phyloP scores from a whole-genome alignment of 2,888 invertebrate species.

The Brassicogethes aeneus region DNA sequence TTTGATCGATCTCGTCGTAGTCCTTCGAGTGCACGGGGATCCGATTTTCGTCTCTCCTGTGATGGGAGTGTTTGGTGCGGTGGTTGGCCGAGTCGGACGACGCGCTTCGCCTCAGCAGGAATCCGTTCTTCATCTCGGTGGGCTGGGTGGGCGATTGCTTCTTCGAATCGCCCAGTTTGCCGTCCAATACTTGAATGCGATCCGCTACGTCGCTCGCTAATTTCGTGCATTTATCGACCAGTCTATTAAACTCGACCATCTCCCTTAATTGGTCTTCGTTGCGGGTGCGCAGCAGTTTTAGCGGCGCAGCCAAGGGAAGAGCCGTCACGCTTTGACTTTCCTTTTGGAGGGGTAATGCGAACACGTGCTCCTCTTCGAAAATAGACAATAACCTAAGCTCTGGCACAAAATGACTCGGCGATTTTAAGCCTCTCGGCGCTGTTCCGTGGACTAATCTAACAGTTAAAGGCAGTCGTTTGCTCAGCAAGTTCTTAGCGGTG shows the following conservation, averaged over 20 bases:
- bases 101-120: constrained; percentile 65
- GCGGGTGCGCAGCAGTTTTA: constrained; percentile 74
- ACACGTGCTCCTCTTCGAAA: constrained; percentile 79
- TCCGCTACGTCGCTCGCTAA: constrained; percentile 69
- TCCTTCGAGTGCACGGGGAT: constrained; percentile 59
- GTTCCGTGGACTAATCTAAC: constrained; percentile 88
- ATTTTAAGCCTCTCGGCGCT: constrained; percentile 75
- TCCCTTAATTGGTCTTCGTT: constrained; percentile 73
- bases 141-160: constrained; percentile 39
- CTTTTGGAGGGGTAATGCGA: constrained; percentile 75
- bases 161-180: constrained; percentile 61
- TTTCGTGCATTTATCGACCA: constrained; percentile 69
- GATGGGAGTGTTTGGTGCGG: constrained; percentile 44
- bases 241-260: constrained; percentile 57
- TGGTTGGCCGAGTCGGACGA: constrained; percentile 63
- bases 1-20: constrained; percentile 93
- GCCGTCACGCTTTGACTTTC: constrained; percentile 70
- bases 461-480: constrained; percentile 85
- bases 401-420: constrained; percentile 72
- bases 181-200: constrained; percentile 65
- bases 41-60: constrained; percentile 51
- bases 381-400: constrained; percentile 75
- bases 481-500: constrained; percentile 77
- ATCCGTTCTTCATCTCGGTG: constrained; percentile 52
- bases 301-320: constrained; percentile 75